Base-by-base conservation (phyloP, 1,140 invertebrate species). In the Drosophila truncata region DNA sequence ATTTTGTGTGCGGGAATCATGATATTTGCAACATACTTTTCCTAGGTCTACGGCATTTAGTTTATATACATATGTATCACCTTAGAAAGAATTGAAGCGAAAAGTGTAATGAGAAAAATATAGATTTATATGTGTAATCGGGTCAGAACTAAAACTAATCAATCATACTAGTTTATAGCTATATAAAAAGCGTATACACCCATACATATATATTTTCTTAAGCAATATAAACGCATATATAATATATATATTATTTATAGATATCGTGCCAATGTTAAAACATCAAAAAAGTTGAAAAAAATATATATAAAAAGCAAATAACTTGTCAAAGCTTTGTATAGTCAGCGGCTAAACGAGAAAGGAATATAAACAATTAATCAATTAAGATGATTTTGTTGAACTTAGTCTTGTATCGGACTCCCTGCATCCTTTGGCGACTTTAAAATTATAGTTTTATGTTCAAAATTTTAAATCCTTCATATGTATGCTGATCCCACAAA, bases 211-310 rank as follows among this genome's bases (percentile, higher is more conserved):
- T 66, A 59, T 81, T 70, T 80, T 69, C 41, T 42, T 62, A 74
- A 39, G 69, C 57, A 62, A 74, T 73, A 52, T 42, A 64, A 59
- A 39, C 60, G 73, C 73, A 55, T 75, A 80, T 33, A 61, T 80
- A n/a, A 80, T 33, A 61, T 81, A 64, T 81, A 61, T 81, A 64
- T 65, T 82, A 81, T 47, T 44, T 85, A 86, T 80, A 83, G 65
- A 74, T 84, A 87, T 88, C 72, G 84, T 87, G 84, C 84, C 84
- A 87, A 87, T 87, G 84, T 88, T 88, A 74, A 81, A 82, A 67
- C 49, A 72, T 49, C 66, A 59, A 47, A 50, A 44, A 65, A 27
- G 31, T 10, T 31, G 49, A 66, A 77, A 79, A 72, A 33, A 49
- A 59, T 47, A 41, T 23, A 69, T 47, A 49, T 42, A 70, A 42